Conservation (phyloP, 2,797 vertebrate genomes). For the Ateles fusciceps region DNA sequence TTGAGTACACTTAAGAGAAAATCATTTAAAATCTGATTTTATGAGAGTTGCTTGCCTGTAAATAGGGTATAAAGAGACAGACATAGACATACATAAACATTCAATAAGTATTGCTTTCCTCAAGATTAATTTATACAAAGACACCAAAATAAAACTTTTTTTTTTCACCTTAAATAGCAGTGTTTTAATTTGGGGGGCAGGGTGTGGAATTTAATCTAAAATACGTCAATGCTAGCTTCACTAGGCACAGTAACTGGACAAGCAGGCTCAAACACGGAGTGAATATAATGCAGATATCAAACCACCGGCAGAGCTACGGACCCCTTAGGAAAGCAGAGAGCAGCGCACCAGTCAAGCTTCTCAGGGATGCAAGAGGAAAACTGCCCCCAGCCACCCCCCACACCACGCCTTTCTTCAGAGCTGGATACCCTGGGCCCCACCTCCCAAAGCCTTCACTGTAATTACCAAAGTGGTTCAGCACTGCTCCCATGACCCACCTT, state of each 20-base stretch:
- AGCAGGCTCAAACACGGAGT: neutral
- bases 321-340: neutral
- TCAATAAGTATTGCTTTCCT: neutral
- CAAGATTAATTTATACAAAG: neutral
- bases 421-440: no score
- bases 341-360: neutral
- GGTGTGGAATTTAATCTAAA: neutral
- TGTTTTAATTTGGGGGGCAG: neutral
- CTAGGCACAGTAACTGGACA: neutral
- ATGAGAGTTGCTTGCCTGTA: neutral
- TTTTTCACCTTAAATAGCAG: neutral
- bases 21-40: neutral
- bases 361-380: neutral
- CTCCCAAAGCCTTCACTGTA: neutral
- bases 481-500: neutral
- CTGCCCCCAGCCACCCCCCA: fast-evolving
- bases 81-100: neutral
- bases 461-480: neutral
- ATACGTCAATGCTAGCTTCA: neutral
- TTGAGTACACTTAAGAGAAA: neutral
- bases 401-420: neutral
- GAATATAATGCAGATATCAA: neutral
- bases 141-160: neutral
- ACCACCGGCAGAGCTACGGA: neutral
- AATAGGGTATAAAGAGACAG: neutral